Evolutionary conservation across 2,797 vertebrate genomes (phyloP).

Genomic region (Pangasius krempfi): DNA sequence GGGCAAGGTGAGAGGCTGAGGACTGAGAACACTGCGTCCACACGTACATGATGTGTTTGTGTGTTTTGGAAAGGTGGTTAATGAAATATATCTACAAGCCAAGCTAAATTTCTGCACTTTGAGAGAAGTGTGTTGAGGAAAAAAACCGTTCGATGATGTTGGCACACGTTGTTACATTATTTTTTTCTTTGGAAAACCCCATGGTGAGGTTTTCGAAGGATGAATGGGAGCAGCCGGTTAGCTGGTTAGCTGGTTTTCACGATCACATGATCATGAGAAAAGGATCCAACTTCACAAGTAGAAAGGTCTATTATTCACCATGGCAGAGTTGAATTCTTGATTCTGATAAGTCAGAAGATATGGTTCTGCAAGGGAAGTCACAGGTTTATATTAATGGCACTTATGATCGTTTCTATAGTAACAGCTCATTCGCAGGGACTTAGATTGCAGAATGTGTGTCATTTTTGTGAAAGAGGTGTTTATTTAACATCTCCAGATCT

Average conservation of each 20-base stretch:
- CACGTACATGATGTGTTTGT: conserved; percentile 17
- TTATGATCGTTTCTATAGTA: neutral
- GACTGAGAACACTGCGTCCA: neutral
- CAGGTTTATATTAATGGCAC: neutral
- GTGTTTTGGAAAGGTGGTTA: conserved; percentile 31
- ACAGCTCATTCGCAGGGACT: neutral
- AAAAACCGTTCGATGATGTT: conserved; percentile 31
- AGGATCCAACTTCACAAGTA: conserved; percentile 9
- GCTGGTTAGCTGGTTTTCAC: conserved; percentile 6
- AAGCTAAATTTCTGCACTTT: conserved; percentile 23
- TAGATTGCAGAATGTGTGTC: too few relatives aligned
- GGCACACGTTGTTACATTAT: neutral
- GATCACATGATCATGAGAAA: conserved; percentile 23
- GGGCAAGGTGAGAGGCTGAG: neutral
- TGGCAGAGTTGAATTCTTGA: neutral
- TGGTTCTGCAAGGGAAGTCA: neutral
- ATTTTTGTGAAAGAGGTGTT: too few relatives aligned
- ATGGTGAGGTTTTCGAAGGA: neutral
- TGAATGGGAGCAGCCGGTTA: conserved; percentile 13
- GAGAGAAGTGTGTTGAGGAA: neutral
- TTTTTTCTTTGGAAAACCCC: conserved; percentile 29
- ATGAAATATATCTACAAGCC: conserved; percentile 9
- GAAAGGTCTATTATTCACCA: conserved; percentile 41
- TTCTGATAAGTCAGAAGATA: neutral
- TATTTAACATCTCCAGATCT: neutral